Conservation (phyloP, 2,888 invertebrate genomes). For the Conops quadrifasciatus region DNA sequence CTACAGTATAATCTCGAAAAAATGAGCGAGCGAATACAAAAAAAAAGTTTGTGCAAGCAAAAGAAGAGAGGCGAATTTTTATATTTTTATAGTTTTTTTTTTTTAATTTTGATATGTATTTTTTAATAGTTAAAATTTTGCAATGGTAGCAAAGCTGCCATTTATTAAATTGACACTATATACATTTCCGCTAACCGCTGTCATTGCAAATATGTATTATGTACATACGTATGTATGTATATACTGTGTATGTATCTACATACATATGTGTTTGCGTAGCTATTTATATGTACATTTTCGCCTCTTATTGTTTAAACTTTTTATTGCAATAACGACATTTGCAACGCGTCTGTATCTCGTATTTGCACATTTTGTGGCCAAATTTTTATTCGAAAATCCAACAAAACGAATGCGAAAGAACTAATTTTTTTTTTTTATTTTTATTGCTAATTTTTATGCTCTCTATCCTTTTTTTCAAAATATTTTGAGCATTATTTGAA, state of each 20-base stretch:
- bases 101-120: too few relatives aligned
- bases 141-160: neutral
- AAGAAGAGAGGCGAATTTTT: neutral
- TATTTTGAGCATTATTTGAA: too few relatives aligned
- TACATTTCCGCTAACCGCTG: slow-evolving; percentile 3
- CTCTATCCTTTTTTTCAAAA: too few relatives aligned
- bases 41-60: slow-evolving; percentile 23
- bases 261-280: slow-evolving; percentile 12
- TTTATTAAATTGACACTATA: neutral
- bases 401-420: slow-evolving; percentile 21
- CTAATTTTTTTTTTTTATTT: too few relatives aligned
- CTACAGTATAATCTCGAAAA: neutral
- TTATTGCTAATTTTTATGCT: too few relatives aligned
- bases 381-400: slow-evolving; percentile 25
- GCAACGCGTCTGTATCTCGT: too few relatives aligned
- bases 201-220: slow-evolving; percentile 11
- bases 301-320: too few relatives aligned
- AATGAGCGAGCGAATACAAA: neutral
- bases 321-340: too few relatives aligned
- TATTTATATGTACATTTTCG: neutral
- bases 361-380: slow-evolving; percentile 25
- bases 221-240: neutral
- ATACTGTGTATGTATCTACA: neutral
- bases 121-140: too few relatives aligned
- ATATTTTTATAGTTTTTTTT: too few relatives aligned